Conservation (phyloP, 2,113 vertebrate genomes). For the Festucalex cinctus region DNA sequence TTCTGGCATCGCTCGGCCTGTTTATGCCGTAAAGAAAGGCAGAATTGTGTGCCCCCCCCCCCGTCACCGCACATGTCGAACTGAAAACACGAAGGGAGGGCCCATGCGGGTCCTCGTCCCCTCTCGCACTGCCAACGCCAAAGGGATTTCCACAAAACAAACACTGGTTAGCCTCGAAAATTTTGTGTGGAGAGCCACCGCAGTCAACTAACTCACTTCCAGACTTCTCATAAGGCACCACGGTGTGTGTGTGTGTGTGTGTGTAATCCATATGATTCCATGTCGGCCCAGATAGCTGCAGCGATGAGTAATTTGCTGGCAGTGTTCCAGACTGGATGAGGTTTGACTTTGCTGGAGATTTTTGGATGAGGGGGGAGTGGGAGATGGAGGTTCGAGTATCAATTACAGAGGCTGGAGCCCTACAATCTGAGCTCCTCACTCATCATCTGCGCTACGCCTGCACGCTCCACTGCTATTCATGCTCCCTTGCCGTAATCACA, state of each 20-base stretch:
- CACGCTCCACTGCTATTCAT: constrained; percentile 38
- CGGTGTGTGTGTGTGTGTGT: constrained; percentile 22
- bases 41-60: not conserved
- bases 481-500: constrained; percentile 33
- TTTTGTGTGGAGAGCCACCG: constrained; percentile 68
- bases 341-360: constrained; percentile 53
- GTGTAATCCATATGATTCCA: constrained; percentile 63
- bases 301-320: constrained; percentile 74
- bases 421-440: constrained; percentile 53
- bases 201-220: constrained; percentile 61
- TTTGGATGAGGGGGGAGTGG: constrained; percentile 13
- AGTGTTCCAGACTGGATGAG: constrained; percentile 57
- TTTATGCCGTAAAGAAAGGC: not conserved
- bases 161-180: constrained; percentile 73
- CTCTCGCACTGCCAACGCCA: constrained; percentile 62
- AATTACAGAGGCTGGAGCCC: constrained; percentile 58
- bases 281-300: constrained; percentile 66
- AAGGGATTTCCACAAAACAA: constrained; percentile 77
- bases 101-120: constrained; percentile 51
- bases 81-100: constrained; percentile 16
- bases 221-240: constrained; percentile 48
- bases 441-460: constrained; percentile 49
- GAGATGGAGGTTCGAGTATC: constrained; percentile 51
- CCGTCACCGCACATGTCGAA: not conserved
- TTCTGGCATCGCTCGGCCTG: not conserved